Percentiles rank a stretch among this genome's conserved stretches.
phyloP scores from a whole-genome alignment of 30 jellyfish, hydroid and myxozoan genomes.

The Turritopsis dohrnii region DNA sequence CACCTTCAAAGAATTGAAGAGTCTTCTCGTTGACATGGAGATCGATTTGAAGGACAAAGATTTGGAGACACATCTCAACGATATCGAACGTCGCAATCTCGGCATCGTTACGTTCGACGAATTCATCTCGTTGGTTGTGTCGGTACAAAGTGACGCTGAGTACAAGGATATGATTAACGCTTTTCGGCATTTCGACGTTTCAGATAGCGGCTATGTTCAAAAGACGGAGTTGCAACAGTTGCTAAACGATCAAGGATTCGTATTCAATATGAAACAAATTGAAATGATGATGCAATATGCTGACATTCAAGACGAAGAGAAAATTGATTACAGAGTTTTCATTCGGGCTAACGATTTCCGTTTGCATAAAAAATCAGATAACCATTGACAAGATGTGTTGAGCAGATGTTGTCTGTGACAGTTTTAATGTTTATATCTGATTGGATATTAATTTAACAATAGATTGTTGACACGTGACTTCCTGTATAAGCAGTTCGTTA shows the following conservation, averaged over 20 bases:
- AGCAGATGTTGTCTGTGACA: too few relatives aligned
- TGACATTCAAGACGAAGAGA: slow-evolving; percentile 1
- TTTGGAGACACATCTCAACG: background rate
- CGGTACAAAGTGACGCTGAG: background rate
- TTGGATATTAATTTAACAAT: too few relatives aligned
- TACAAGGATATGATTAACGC: background rate
- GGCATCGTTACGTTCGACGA: slow-evolving; percentile 17
- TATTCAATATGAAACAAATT: slow-evolving; percentile 3
- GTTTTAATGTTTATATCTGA: too few relatives aligned
- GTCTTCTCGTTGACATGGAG: background rate
- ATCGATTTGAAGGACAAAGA: background rate
- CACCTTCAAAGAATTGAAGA: background rate
- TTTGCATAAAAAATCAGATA: background rate
- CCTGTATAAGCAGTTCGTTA: too few relatives aligned
- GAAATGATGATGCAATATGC: slow-evolving; percentile 20
- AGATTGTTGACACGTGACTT: too few relatives aligned
- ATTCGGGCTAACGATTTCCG: background rate
- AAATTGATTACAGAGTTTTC: slow-evolving; percentile 1
- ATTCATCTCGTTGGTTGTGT: background rate
- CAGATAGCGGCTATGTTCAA: background rate
- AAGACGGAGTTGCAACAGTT: slow-evolving; percentile 2
- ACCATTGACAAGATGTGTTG: background rate
- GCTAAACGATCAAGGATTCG: background rate
- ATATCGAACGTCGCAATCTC: background rate
- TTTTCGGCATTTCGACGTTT: background rate